A percentile compares a stretch with the other conserved stretches of the same genome.
Evolutionary conservation across 2,797 vertebrate species (phyloP).

Genomic region (Pelodytes ibericus): DNA sequence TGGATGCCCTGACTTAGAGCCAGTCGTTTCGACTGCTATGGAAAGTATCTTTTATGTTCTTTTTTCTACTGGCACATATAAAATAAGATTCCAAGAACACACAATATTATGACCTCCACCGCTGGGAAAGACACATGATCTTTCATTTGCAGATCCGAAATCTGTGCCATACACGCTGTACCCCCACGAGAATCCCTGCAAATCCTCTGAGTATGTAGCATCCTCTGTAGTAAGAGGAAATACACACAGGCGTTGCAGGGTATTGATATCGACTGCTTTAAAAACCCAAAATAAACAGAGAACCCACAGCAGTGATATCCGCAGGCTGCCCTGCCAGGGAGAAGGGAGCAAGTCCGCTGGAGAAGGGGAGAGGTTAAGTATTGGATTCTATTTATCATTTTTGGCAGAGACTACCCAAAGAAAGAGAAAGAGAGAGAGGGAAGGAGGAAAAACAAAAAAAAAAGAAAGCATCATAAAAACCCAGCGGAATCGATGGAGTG

Average conservation of each 20-base stretch:
- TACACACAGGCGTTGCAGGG: neutral
- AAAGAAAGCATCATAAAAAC: slow-evolving; percentile 47
- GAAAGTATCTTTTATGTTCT: too few relatives aligned
- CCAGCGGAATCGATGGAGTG: slow-evolving; percentile 37
- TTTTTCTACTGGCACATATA: too few relatives aligned
- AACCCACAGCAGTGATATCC: neutral
- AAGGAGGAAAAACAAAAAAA: slow-evolving; percentile 10
- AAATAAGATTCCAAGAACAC: too few relatives aligned
- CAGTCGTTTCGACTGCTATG: too few relatives aligned
- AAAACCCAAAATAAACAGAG: neutral
- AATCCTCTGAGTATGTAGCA: neutral
- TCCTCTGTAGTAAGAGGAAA: neutral
- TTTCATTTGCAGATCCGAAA: too few relatives aligned
- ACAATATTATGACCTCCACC: too few relatives aligned
- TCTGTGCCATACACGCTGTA: too few relatives aligned
- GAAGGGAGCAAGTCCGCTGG: neutral
- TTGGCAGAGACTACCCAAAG: slow-evolving; percentile 45
- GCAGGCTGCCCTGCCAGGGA: neutral
- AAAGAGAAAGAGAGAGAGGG: too few relatives aligned
- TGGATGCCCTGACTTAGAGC: too few relatives aligned
- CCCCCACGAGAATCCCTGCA: neutral
- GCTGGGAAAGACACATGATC: too few relatives aligned
- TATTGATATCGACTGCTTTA: neutral
- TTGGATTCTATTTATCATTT: slow-evolving; percentile 49
- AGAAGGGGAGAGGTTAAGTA: slow-evolving; percentile 39